These are phyloP conservation scores for Xiphorhynchus elegans DNA, from an alignment of 2,113 vertebrate species.

Conservation along the genomic window DNA sequence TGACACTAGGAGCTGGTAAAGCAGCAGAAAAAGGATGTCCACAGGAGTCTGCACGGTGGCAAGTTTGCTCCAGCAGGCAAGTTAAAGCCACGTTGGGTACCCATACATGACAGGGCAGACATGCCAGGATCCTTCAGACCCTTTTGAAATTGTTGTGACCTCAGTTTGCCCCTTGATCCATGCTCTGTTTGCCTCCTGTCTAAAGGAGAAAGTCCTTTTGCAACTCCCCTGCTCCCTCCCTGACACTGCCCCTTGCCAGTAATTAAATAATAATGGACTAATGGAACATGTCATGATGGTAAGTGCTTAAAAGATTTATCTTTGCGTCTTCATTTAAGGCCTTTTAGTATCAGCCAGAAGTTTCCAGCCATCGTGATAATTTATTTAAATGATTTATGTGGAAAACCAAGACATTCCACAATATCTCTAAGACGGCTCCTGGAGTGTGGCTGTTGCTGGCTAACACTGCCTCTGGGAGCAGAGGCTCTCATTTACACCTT, in stretches of 20 bases:
- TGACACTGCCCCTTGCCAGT: background rate
- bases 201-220: background rate
- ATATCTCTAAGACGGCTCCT: conserved; percentile 33
- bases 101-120: background rate
- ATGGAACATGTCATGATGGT: conserved; percentile 19
- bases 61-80: background rate
- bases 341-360: conserved; percentile 48
- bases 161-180: background rate
- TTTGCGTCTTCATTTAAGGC: conserved; percentile 57
- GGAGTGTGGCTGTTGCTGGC: conserved; percentile 46
- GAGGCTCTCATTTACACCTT: background rate
- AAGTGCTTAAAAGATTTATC: conserved; percentile 44
- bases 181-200: background rate
- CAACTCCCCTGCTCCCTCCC: background rate
- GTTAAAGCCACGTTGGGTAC: background rate
- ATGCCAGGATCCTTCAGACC: background rate
- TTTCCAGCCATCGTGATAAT: conserved; percentile 53
- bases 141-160: background rate
- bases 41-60: background rate
- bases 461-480: background rate
- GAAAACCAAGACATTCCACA: conserved; percentile 70
- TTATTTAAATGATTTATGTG: conserved; percentile 72
- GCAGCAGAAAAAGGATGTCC: background rate
- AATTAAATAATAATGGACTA: conserved; percentile 36
- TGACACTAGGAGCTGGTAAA: background rate